A percentile compares a stretch with the other conserved stretches of the same genome.
These are phyloP conservation scores for Corapipo altera DNA, from an alignment of 2,113 vertebrate genomes.

Conservation along the genomic window DNA sequence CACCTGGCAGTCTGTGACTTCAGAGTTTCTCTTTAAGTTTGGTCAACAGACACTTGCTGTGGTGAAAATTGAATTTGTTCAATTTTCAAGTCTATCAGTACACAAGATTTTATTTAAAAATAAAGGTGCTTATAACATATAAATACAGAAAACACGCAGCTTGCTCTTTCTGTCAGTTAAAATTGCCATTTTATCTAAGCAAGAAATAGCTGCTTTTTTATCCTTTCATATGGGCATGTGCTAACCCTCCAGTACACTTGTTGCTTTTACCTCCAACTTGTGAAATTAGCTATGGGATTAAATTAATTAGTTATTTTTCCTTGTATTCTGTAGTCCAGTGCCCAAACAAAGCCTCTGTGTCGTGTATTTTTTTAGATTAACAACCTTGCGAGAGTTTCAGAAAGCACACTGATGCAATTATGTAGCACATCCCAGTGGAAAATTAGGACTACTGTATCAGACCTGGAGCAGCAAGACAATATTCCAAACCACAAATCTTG, in stretches of 20 bases:
- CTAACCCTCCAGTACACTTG: not conserved
- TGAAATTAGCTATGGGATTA: not conserved
- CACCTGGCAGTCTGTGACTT: not conserved
- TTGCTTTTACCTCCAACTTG: not conserved
- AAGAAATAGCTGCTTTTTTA: not conserved
- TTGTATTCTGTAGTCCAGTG: not conserved
- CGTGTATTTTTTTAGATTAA: not conserved
- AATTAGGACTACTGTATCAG: not conserved
- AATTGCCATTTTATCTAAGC: not conserved
- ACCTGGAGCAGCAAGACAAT: not conserved
- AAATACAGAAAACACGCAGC: not conserved
- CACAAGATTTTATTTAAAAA: not conserved
- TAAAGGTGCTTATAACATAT: not conserved
- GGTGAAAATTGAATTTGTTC: not conserved
- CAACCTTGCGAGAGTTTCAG: not conserved
- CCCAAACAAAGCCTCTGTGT: not conserved
- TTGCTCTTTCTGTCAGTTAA: not conserved
- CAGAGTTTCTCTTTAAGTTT: not conserved
- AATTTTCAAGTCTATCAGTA: not conserved
- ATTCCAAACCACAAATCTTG: conserved; percentile 6
- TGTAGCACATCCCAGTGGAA: not conserved
- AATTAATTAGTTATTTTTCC: not conserved
- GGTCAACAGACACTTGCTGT: not conserved
- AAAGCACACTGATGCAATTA: not conserved
- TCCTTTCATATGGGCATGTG: not conserved